A percentile compares a stretch with the other conserved stretches of the same genome.
Evolutionary conservation across 2,888 invertebrate species (phyloP).

Genomic region (Drosophila mimetica): DNA sequence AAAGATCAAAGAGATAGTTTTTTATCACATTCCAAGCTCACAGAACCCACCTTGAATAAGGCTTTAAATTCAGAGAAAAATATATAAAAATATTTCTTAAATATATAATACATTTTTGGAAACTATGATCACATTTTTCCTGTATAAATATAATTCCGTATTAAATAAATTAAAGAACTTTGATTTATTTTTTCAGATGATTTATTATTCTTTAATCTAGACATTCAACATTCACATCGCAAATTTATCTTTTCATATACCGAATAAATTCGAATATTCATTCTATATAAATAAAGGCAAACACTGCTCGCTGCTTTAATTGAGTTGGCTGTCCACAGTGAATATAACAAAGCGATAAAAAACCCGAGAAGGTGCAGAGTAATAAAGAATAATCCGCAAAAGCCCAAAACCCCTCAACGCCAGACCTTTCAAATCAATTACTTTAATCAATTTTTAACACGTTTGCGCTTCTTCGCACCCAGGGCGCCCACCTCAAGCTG

Average conservation of each 20-base stretch:
- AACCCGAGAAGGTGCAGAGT: not conserved
- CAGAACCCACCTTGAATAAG: conserved; percentile 14
- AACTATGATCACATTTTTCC: too few relatives aligned
- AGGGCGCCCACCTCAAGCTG: conserved; percentile 36
- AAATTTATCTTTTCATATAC: not conserved
- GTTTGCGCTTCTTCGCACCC: conserved; percentile 60
- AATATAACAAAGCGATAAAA: conserved; percentile 1
- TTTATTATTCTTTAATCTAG: not conserved
- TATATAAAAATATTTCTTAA: not conserved
- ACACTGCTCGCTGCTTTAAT: conserved; percentile 14
- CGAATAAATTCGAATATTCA: conserved; percentile 5
- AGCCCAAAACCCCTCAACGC: conserved; percentile 7
- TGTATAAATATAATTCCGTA: too few relatives aligned
- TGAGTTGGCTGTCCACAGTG: conserved; percentile 14
- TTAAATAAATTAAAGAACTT: too few relatives aligned
- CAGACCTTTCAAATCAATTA: conserved; percentile 65
- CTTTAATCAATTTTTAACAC: conserved; percentile 78
- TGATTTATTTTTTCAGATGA: not conserved
- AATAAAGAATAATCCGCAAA: conserved; percentile 29
- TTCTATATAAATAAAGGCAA: conserved; percentile 12
- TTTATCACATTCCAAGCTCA: conserved; percentile 8
- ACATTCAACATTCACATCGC: not conserved
- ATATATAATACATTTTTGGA: not conserved
- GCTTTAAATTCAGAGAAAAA: not conserved
- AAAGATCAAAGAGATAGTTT: conserved; percentile 23